These are phyloP conservation scores for Acholoe squamosa DNA, from an alignment of 2,888 invertebrate species.

Conservation along the genomic window DNA sequence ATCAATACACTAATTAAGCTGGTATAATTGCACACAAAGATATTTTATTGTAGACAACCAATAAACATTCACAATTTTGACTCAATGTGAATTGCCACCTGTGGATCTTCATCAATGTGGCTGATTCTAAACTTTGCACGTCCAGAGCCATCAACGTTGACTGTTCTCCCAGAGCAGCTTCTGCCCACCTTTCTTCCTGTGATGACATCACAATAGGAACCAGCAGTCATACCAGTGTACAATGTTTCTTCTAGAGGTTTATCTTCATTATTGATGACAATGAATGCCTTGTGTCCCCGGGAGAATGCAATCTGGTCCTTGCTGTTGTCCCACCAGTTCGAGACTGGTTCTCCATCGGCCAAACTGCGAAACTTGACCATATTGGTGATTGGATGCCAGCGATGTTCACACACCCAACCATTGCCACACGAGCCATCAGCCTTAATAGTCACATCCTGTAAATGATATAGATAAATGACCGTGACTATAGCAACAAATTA, in stretches of 20 bases:
- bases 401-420: constrained; percentile 81
- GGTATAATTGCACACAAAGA: no score
- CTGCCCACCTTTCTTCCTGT: constrained; percentile 71
- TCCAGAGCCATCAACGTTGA: constrained; percentile 87
- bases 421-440: constrained; percentile 76
- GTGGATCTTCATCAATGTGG: constrained; percentile 86
- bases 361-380: constrained; percentile 81
- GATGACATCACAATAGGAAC: constrained; percentile 82
- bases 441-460: constrained; percentile 70
- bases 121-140: constrained; percentile 86
- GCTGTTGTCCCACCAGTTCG: constrained; percentile 76
- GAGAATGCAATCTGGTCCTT: constrained; percentile 79
- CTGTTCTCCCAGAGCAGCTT: constrained; percentile 87
- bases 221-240: constrained; percentile 80
- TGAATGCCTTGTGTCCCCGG: constrained; percentile 80
- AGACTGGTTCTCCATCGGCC: constrained; percentile 74
- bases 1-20: no score
- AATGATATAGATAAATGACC: no score
- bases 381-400: constrained; percentile 80
- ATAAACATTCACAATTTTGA: neutral
- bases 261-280: constrained; percentile 78
- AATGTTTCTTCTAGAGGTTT: constrained; percentile 75
- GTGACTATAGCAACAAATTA: no score
- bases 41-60: neutral
- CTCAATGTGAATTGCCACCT: constrained; percentile 88